Base-by-base conservation (phyloP, 2,888 invertebrate genomes). In the Hipparchia semele region DNA sequence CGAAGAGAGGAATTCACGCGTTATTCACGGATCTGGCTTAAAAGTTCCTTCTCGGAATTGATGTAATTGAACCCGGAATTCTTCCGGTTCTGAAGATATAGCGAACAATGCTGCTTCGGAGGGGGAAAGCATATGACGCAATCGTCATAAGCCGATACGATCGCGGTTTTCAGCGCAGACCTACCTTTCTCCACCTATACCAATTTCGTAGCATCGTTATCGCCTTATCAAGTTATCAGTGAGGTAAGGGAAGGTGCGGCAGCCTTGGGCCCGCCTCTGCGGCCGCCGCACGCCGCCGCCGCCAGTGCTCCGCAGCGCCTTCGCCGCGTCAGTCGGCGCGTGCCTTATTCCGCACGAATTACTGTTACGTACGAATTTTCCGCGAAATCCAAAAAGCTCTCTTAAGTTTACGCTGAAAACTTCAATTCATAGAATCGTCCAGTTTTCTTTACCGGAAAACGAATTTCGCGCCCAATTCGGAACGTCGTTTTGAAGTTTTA, bases 241-340 rank as follows among this genome's bases (percentile, higher is more conserved):
- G 85, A 84, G 83, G 82, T 82, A 80, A 82, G 74, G 73, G 71
- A 74, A 76, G 77, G 78, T 68, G 76, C 74, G 73, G 70, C 73
- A 77, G 75, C 78, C 65, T 59, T 70, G 75, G 75, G 33, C 74
- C 71, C 75, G 68, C 71, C 69, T 60, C 75, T 79, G 68, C 70
- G 49, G 69, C 51, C 64, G 33, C 51, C 7, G 13, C 51, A 5
- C 13, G 9, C 49, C 49, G 54, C 54, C 54, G 12, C n/a, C 12
- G 60, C 75, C 87, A 90, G 90, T 90, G 80, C 84, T 85, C 81
- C 86, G 86, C 84, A 77, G 90, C 85, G 87, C 89, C 90, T 89
- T 84, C 80, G 70, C 73, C 81, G 77, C 75, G 81, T 80, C 86
- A 53, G 51, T 23, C 51, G 23, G 79, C 88, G 79, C 87, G 91